Evolutionary conservation across 1,140 invertebrate species (phyloP), one percentile per base, ranked within the genome.

Genomic region (Protaetia brevitarsis): DNA sequence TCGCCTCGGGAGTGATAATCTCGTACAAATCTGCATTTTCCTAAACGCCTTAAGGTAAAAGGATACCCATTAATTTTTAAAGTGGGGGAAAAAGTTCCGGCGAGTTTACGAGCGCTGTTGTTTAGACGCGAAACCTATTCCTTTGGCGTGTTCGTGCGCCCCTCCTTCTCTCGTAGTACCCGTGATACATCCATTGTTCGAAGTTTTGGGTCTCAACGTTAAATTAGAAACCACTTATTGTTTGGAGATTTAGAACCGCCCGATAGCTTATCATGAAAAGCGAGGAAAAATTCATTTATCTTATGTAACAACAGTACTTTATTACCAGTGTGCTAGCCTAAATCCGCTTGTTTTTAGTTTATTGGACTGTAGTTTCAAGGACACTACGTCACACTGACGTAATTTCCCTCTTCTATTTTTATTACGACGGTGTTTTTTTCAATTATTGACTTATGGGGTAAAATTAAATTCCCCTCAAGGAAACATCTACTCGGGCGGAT

Each of bases 11-110:
- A 51, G 41, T 23, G 41, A 51, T 51, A 51, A 51, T 51, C 41
- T 51, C 41, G 41, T 19, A 51, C 41, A 51, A 51, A 51, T 21
- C 41, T 51, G 41, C 41, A 51, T 51, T 51, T 51, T 51, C 41
- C 41, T 51, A 51, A 51, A 51, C 41, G 41, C 41, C 16, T 23
- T 23, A 23, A 51, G 41, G 19, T 23, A 51, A 51, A 51, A 51
- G 41, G 19, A 51, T 51, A 16, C 41, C 41, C 41, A 51, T 51
- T 51, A 51, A 51, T 23, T 51, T 51, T 51, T 51, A 51, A 51
- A 45, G 41, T 45, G 16, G 34, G 41, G 23, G 23, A 45, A 45
- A 45, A 51, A 23, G 21, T 51, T 23, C 10, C 19, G n/a, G n/a
- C 41, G 41, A 19, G 41, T 51, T 16, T 23, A 19, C 41, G 19